Percentiles rank a stretch among this genome's conserved stretches.
Conservation (phyloP, 2,797 vertebrate genomes). For the Enteromius unitaeniatus region DNA sequence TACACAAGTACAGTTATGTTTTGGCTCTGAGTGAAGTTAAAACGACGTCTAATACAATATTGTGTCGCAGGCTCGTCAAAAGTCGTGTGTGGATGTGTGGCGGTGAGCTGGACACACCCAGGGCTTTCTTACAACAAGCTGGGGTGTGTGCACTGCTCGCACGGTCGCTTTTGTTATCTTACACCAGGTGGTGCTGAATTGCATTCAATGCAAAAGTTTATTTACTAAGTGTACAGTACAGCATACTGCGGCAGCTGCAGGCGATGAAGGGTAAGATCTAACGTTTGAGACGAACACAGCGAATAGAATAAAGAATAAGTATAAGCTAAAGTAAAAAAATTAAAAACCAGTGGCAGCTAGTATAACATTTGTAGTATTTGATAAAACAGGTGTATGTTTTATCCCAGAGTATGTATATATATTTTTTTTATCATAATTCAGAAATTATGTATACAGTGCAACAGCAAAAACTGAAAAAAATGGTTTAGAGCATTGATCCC, state of each 20-base stretch:
- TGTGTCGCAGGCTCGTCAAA: neutral
- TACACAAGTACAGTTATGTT: no score
- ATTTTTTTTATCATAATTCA: no score
- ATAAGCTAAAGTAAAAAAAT: neutral
- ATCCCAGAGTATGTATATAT: no score
- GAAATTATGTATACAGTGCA: no score
- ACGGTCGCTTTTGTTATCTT: neutral
- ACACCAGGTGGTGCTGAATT: neutral
- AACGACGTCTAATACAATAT: neutral
- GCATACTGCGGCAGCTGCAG: neutral
- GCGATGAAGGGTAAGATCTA: neutral
- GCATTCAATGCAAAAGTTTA: neutral
- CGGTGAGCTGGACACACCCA: conserved; percentile 40
- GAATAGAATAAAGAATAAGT: neutral
- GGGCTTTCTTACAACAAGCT: neutral
- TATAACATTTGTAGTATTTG: no score
- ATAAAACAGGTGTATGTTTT: no score
- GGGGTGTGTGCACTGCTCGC: neutral
- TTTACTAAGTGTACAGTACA: neutral
- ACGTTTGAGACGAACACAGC: neutral
- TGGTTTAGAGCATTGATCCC: no score
- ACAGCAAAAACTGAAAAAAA: no score
- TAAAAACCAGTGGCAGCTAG: no score
- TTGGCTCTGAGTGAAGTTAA: neutral
- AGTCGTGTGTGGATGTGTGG: conserved; percentile 6